phyloP scores from a whole-genome alignment of 2,888 invertebrate genomes.

The Petrophora chlorosata region DNA sequence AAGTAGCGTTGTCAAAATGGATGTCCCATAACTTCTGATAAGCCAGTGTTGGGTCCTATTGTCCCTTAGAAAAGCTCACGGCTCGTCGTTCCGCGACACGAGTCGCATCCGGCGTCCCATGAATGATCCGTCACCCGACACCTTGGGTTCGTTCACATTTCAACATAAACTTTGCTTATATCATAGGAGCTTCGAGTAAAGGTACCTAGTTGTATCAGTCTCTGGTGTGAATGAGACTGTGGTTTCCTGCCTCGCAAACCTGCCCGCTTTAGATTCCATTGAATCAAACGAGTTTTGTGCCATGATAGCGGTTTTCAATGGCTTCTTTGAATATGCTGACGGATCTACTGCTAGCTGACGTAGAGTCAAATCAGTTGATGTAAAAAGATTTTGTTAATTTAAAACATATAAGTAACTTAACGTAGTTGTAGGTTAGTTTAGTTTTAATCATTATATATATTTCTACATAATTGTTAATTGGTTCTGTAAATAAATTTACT shows the following conservation, averaged over 20 bases:
- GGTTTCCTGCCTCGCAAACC: constrained; percentile 61
- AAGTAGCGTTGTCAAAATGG: too few relatives aligned
- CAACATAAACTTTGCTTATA: constrained; percentile 25
- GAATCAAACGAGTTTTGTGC: constrained; percentile 50
- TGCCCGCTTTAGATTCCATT: constrained; percentile 40
- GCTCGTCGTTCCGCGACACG: constrained; percentile 56
- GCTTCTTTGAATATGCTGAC: constrained; percentile 31
- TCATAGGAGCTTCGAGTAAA: constrained; percentile 8
- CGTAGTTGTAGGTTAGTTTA: too few relatives aligned
- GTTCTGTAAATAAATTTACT: too few relatives aligned
- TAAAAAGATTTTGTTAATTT: background rate
- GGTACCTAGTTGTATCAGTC: constrained; percentile 5
- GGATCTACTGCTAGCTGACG: constrained; percentile 21
- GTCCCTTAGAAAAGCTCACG: constrained; percentile 29
- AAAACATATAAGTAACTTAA: too few relatives aligned
- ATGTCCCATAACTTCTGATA: constrained; percentile 11
- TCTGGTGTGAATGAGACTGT: constrained; percentile 54
- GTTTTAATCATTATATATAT: too few relatives aligned
- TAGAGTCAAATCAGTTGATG: constrained; percentile 16
- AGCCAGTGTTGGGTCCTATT: constrained; percentile 22
- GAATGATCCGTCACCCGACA: constrained; percentile 64
- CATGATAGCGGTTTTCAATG: constrained; percentile 34
- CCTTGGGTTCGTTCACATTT: constrained; percentile 42
- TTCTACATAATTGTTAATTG: too few relatives aligned
- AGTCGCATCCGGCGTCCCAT: constrained; percentile 59